Conservation (phyloP, 2,113 vertebrate species). For the Scomber japonicus region DNA sequence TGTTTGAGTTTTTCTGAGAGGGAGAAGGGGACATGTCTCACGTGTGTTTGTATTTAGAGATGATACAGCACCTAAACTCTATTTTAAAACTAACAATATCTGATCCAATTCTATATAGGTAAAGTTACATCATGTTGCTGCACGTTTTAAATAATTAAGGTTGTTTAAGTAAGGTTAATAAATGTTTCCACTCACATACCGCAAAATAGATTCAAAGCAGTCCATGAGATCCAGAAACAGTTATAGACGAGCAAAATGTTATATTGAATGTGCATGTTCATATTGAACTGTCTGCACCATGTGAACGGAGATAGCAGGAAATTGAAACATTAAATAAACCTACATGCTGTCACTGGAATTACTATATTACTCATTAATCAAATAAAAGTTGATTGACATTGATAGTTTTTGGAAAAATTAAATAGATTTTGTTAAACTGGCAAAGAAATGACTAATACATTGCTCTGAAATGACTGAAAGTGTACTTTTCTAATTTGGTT, state of each 20-base stretch:
- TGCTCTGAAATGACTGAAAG: no score
- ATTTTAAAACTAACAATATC: no score
- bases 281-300: not conserved
- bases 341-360: no score
- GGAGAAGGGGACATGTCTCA: not conserved
- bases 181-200: not conserved
- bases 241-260: not conserved
- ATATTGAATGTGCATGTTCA: not conserved
- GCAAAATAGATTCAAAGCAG: conserved; percentile 8
- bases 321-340: no score
- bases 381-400: no score
- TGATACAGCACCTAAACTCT: no score
- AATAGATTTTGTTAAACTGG: no score
- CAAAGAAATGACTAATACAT: not conserved
- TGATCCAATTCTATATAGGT: not conserved
- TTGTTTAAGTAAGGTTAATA: not conserved
- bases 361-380: no score
- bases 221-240: not conserved
- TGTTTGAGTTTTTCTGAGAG: conserved; percentile 23
- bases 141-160: not conserved
- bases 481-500: no score
- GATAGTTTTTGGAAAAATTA: no score
- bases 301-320: no score
- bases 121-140: not conserved
- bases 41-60: not conserved